These are phyloP conservation scores for Drosophila santomea DNA, from an alignment of 1,140 invertebrate genomes.

Conservation along the genomic window DNA sequence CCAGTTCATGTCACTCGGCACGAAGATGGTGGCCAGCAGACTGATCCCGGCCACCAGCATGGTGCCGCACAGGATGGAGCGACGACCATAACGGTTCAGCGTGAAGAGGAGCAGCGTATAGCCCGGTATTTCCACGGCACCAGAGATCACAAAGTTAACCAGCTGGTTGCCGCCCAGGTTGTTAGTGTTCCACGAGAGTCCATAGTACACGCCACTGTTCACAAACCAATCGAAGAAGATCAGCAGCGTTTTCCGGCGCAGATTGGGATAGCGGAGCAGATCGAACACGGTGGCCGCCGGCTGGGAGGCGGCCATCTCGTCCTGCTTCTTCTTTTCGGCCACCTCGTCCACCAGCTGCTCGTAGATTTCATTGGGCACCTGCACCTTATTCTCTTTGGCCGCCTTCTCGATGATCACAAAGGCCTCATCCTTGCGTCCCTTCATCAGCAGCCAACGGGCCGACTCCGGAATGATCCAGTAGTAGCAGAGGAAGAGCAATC, in stretches of 20 bases:
- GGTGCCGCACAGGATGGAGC: slow-evolving; percentile 88
- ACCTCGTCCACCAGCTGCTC: slow-evolving; percentile 86
- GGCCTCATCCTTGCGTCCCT: slow-evolving; percentile 90
- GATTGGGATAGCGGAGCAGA: slow-evolving; percentile 89
- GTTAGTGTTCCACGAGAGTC: slow-evolving; percentile 92
- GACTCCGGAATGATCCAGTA: slow-evolving; percentile 95
- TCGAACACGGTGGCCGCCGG: slow-evolving; percentile 87
- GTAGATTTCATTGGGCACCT: slow-evolving; percentile 87
- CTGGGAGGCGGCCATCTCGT: slow-evolving; percentile 62
- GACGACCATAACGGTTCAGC: slow-evolving; percentile 90
- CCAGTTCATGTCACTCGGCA: slow-evolving; percentile 87
- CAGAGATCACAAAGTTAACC: slow-evolving; percentile 91
- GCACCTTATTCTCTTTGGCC: slow-evolving; percentile 88
- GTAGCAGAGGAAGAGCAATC: slow-evolving; percentile 90
- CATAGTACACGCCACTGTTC: slow-evolving; percentile 93
- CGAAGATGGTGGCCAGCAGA: slow-evolving; percentile 87
- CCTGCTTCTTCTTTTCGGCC: slow-evolving; percentile 64
- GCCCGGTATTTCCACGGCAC: slow-evolving; percentile 91
- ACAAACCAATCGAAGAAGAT: slow-evolving; percentile 94
- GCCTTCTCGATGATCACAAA: slow-evolving; percentile 89
- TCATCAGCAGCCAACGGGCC: slow-evolving; percentile 91
- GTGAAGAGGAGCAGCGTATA: slow-evolving; percentile 90
- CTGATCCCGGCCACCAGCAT: slow-evolving; percentile 89
- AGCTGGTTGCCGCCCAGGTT: slow-evolving; percentile 91
- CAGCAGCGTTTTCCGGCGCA: slow-evolving; percentile 89